Base-by-base conservation (phyloP, 2,113 vertebrate species). In the Murina feae region DNA sequence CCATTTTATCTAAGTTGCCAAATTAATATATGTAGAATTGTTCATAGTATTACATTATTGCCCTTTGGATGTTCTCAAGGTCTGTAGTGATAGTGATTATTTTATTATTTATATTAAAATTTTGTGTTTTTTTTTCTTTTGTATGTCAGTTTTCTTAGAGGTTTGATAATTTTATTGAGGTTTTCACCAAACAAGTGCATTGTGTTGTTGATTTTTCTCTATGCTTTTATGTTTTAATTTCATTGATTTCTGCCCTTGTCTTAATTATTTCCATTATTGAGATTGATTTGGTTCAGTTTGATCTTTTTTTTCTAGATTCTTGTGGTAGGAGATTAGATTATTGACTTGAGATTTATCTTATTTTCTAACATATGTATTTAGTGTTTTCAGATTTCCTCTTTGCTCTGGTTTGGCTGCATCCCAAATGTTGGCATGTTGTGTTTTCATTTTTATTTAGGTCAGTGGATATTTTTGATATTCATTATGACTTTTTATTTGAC, bases 141-240 rank as follows among this genome's bases (percentile, higher is more conserved):
- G 65, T 71, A 74, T 79, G 39, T 93, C 32, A 68, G n/a, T 85
- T 14, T 86, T 80, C 8, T 55, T 76, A 85, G 17, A 85, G 1
- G 4, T 68, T 92, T 85, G n/a, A 60, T 4, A 37, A 12, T 74
- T 78, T 81, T 39, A 37, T 51, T 78, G 44, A 42, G 16, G 28
- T 94, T 92, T 94, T 65, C 79, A 58, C 66, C 47, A 23, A 79
- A 66, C 9, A 30, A 85, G 13, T 28, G 85, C 53, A 65, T 95
- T 65, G 9, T 88, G 71, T 89, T 20, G 60, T 10, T 96, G 63
- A 89, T 53, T 91, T 91, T 92, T 82, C 20, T 87, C 39, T 55
- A 2, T 72, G 32, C 63, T 89, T 94, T 87, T 83, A 78, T 78
- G 8, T 66, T 94, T 74, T 12, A 74, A 20, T 74, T 39, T 87